Percentiles rank a stretch among this genome's conserved stretches.
Evolutionary conservation across 2,797 vertebrate genomes (phyloP).

Genomic region (Acrocephalus scirpaceus): DNA sequence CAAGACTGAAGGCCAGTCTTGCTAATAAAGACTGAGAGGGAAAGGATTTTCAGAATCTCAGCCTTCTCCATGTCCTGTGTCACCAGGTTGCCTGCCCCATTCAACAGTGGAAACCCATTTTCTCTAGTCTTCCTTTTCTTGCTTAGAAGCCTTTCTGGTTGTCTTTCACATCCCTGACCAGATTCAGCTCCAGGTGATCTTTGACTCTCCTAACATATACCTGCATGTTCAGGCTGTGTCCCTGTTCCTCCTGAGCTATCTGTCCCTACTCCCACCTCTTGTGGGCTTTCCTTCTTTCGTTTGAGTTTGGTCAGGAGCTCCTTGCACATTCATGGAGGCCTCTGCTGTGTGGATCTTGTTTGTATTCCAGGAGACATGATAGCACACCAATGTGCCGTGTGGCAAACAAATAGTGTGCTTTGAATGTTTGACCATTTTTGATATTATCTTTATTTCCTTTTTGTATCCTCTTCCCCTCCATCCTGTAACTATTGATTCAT

Average conservation of each 20-base stretch:
- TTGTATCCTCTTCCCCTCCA: background rate
- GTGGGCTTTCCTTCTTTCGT: background rate
- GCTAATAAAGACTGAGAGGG: background rate
- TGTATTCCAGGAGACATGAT: background rate
- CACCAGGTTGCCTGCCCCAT: background rate
- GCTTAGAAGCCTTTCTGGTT: background rate
- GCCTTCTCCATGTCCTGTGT: background rate
- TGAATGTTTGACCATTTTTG: background rate
- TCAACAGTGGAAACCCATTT: background rate
- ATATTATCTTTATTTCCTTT: background rate
- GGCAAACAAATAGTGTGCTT: background rate
- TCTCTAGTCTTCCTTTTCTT: background rate
- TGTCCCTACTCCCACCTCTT: background rate
- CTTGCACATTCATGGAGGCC: background rate
- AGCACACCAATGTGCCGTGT: rapidly evolving
- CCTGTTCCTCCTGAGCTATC: background rate
- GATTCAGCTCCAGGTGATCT: background rate
- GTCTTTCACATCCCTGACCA: background rate
- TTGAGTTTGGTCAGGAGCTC: background rate
- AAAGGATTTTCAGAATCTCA: background rate
- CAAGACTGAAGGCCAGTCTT: background rate
- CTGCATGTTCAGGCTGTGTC: background rate
- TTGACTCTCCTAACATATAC: background rate
- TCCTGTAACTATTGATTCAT: background rate
- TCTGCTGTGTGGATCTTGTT: background rate